Evolutionary conservation across 1,140 invertebrate species (phyloP).

Genomic region (Drosophila albomicans): DNA sequence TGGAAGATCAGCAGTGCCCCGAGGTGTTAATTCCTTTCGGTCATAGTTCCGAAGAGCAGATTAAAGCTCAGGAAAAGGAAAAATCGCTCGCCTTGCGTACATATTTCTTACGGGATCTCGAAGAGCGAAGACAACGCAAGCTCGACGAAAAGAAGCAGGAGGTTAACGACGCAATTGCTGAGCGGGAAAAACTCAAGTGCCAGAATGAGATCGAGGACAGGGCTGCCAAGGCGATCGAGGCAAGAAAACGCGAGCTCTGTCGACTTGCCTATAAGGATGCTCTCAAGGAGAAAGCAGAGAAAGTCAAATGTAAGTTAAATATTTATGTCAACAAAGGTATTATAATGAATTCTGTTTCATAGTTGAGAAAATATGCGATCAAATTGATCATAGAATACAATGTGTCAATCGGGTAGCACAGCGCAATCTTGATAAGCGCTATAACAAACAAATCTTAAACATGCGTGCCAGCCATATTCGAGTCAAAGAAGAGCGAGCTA

Average conservation of each 20-base stretch:
- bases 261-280: conserved; percentile 51
- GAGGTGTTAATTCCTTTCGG: conserved; percentile 51
- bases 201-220: conserved; percentile 49
- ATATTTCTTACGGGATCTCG: conserved; percentile 15
- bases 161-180: conserved; percentile 30
- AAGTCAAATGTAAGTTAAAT: conserved; percentile 48
- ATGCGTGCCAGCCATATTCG: conserved; percentile 14
- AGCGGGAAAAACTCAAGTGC: conserved; percentile 51
- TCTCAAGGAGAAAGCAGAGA: conserved; percentile 47
- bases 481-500: conserved; percentile 4
- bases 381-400: conserved; percentile 57
- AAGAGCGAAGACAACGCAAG: conserved; percentile 4
- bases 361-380: conserved; percentile 62
- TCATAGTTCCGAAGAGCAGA: conserved; percentile 39
- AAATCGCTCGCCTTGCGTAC: neutral
- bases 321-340: neutral
- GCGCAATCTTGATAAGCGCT: conserved; percentile 38
- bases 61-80: conserved; percentile 24
- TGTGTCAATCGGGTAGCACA: conserved; percentile 51
- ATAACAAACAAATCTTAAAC: conserved; percentile 27
- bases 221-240: conserved; percentile 22
- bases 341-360: neutral
- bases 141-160: conserved; percentile 23
- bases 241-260: conserved; percentile 42
- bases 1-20: conserved; percentile 52